These are phyloP conservation scores for Piprites chloris DNA, from an alignment of 2,113 vertebrate species.

Conservation along the genomic window DNA sequence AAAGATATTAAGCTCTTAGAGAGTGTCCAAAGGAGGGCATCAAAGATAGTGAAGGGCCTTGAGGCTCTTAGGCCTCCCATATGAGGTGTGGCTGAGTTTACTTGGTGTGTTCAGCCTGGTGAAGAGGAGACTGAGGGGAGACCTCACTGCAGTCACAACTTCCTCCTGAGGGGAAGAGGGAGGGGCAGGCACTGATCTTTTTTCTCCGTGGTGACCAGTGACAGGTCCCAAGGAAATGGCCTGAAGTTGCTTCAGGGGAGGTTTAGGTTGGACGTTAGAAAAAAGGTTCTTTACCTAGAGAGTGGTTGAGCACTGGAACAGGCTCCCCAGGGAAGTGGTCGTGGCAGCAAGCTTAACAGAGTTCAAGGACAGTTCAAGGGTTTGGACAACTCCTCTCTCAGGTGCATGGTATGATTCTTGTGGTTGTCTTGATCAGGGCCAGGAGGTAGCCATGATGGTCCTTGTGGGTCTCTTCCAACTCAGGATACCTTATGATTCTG, in stretches of 20 bases:
- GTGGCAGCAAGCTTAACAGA: neutral
- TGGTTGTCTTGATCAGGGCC: neutral
- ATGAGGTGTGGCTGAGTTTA: no score
- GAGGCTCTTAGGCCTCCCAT: no score
- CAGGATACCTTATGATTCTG: neutral
- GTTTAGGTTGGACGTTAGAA: neutral
- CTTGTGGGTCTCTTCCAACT: neutral
- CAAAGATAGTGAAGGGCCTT: neutral
- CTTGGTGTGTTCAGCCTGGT: neutral
- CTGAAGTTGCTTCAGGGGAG: neutral
- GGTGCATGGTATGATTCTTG: neutral
- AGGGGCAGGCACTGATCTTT: neutral
- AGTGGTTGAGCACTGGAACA: neutral
- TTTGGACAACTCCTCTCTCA: neutral
- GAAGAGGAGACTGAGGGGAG: neutral
- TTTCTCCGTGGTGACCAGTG: neutral
- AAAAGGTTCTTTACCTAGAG: neutral
- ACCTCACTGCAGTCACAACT: no score
- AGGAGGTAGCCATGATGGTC: neutral
- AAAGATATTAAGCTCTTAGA: neutral
- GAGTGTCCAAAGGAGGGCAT: neutral
- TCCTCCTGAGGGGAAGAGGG: no score
- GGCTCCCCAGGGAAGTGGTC: neutral
- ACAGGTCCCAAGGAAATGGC: neutral
- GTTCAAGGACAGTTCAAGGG: neutral